Percentiles rank a stretch among this genome's conserved stretches.
Conservation (phyloP, 2,888 invertebrate species). For the Amblyteles armatorius region DNA sequence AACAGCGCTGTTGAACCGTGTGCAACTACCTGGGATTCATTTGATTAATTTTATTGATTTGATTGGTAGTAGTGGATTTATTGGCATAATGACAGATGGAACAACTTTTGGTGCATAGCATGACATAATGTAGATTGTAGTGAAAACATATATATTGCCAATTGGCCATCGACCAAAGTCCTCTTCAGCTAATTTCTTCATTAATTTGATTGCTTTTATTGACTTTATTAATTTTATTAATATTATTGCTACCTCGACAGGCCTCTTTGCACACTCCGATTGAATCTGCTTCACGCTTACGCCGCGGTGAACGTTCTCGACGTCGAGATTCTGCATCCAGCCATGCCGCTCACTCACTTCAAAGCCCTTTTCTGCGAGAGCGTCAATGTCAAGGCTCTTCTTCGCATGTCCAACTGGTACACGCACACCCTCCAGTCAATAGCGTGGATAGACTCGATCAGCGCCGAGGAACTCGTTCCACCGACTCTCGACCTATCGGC, state of each 20-base stretch:
- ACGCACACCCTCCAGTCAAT: constrained; percentile 86
- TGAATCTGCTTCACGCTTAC: constrained; percentile 89
- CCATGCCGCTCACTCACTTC: constrained; percentile 91
- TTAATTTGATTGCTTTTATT: not conserved
- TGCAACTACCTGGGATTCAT: too few species aligned
- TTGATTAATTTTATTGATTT: too few species aligned
- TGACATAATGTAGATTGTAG: too few species aligned
- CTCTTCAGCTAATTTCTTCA: too few species aligned
- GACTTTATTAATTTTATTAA: constrained; percentile 40
- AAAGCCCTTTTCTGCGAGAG: constrained; percentile 90
- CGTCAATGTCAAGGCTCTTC: constrained; percentile 86
- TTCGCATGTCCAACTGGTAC: constrained; percentile 86
- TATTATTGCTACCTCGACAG: constrained; percentile 74
- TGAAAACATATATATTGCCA: too few species aligned
- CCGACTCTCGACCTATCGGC: constrained; percentile 74
- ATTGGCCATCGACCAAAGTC: too few species aligned
- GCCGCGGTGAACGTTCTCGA: constrained; percentile 88
- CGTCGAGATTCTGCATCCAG: constrained; percentile 87
- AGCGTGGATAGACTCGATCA: constrained; percentile 87
- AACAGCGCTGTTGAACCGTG: too few species aligned
- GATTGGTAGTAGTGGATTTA: too few species aligned
- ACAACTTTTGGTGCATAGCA: too few species aligned
- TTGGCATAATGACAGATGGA: too few species aligned
- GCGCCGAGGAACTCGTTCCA: constrained; percentile 74
- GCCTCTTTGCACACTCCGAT: constrained; percentile 87